phyloP scores from a whole-genome alignment of 2,797 vertebrate genomes.

The Falco naumanni region DNA sequence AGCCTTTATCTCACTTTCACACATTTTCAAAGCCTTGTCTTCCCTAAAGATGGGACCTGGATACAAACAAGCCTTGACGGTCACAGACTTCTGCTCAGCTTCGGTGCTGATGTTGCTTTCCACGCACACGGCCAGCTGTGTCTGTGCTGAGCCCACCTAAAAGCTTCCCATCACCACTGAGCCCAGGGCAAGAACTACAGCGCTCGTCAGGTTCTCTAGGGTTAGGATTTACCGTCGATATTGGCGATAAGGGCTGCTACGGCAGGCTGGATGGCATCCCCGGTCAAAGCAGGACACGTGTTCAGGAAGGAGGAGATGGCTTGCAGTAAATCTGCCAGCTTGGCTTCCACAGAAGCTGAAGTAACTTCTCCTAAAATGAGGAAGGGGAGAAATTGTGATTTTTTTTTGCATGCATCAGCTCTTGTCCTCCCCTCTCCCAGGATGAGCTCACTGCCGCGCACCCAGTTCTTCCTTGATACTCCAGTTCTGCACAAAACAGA shows the following conservation, averaged over 20 bases:
- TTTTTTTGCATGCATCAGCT: background rate
- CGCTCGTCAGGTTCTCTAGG: background rate
- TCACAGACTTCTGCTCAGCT: background rate
- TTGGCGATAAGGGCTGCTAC: background rate
- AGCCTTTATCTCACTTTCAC: background rate
- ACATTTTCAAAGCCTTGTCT: background rate
- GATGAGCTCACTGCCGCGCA: too few relatives aligned
- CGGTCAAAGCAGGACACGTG: slow-evolving; percentile 31
- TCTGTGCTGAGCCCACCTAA: too few relatives aligned
- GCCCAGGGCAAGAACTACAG: background rate
- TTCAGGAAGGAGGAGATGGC: slow-evolving; percentile 37
- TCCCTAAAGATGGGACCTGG: background rate
- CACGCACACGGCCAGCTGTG: accelerated
- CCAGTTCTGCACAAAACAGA: background rate
- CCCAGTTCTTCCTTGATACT: background rate
- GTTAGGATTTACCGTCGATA: background rate
- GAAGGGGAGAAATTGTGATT: background rate
- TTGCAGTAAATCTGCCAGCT: slow-evolving; percentile 21
- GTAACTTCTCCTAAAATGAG: slow-evolving; percentile 1
- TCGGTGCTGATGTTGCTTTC: background rate
- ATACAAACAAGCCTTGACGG: background rate
- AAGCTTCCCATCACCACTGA: background rate
- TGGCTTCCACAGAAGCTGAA: slow-evolving; percentile 3
- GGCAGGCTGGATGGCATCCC: background rate
- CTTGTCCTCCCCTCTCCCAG: background rate